Percentiles rank a stretch among this genome's conserved stretches.
Conservation (phyloP, 1,140 invertebrate species). For the Temnothorax nylanderi region DNA sequence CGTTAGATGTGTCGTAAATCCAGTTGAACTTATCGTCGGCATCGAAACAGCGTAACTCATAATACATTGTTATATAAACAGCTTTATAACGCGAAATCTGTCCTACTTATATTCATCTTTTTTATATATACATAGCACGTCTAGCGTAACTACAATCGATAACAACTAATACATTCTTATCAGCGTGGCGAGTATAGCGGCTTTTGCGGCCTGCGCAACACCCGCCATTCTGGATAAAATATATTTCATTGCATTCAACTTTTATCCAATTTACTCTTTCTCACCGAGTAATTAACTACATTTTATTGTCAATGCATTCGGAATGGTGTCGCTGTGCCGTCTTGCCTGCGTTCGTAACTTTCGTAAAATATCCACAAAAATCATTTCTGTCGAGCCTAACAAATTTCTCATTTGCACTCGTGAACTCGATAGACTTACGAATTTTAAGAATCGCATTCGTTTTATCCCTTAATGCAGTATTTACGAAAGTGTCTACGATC, state of each 20-base stretch:
- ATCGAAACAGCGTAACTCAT: constrained; percentile 79
- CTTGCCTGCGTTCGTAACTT: constrained; percentile 48
- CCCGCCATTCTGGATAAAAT: constrained; percentile 71
- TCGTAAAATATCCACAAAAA: constrained; percentile 30
- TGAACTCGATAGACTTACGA: constrained; percentile 21
- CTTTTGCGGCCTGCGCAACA: constrained; percentile 18
- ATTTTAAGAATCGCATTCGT: constrained; percentile 54
- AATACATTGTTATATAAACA: constrained; percentile 81
- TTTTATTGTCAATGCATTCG: constrained; percentile 85
- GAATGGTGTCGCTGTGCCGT: constrained; percentile 80
- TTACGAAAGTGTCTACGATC: constrained; percentile 47
- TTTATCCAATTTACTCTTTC: constrained; percentile 66
- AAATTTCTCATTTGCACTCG: constrained; percentile 17
- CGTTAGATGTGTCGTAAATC: constrained; percentile 66
- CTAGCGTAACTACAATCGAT: constrained; percentile 83
- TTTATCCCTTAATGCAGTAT: constrained; percentile 37
- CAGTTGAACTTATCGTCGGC: constrained; percentile 80
- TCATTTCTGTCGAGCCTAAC: neutral
- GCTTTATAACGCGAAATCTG: constrained; percentile 75
- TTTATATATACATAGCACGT: constrained; percentile 84
- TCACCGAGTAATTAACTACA: constrained; percentile 67
- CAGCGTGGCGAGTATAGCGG: constrained; percentile 46
- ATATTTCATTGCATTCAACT: constrained; percentile 67
- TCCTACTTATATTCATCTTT: constrained; percentile 78
- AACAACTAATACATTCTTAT: constrained; percentile 74